These are phyloP conservation scores for Diprion similis DNA, from an alignment of 1,140 invertebrate genomes.

Conservation along the genomic window DNA sequence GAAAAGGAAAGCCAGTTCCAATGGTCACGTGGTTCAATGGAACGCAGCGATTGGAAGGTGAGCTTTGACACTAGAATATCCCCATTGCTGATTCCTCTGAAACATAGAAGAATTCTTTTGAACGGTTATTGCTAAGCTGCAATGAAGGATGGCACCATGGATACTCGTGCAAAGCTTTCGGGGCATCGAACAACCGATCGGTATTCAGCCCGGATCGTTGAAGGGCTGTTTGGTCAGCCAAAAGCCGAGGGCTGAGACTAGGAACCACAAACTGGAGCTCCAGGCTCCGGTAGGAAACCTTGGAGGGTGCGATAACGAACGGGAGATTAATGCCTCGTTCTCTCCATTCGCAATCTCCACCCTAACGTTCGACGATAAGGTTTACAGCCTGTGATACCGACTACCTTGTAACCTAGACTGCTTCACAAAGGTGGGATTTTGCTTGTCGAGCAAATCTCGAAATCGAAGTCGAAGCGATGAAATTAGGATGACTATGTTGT, in stretches of 20 bases:
- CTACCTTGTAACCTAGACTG: background rate
- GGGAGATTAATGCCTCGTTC: slow-evolving; percentile 14
- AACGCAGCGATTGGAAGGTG: slow-evolving; percentile 71
- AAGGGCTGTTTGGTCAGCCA: slow-evolving; percentile 1
- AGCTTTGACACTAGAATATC: slow-evolving; percentile 40
- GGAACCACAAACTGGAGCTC: background rate
- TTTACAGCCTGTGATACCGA: slow-evolving; percentile 4
- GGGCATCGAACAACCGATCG: background rate
- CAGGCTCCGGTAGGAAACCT: background rate
- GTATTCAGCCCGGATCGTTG: background rate
- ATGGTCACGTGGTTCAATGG: slow-evolving; percentile 79
- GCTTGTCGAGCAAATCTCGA: too few species aligned
- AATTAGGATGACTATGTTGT: too few species aligned
- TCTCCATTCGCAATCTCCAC: slow-evolving; percentile 12
- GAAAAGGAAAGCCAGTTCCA: slow-evolving; percentile 79
- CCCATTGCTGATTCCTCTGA: too few species aligned
- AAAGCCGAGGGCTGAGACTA: background rate
- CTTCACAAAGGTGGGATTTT: too few species aligned
- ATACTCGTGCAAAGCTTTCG: too few species aligned
- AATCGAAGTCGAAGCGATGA: too few species aligned
- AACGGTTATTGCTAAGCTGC: too few species aligned
- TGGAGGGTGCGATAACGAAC: slow-evolving; percentile 16
- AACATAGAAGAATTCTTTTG: too few species aligned
- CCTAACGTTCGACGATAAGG: slow-evolving; percentile 16
- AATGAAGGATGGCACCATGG: too few species aligned